These are phyloP conservation scores for Galeruca laticollis DNA, from an alignment of 2,888 invertebrate species.

Conservation along the genomic window DNA sequence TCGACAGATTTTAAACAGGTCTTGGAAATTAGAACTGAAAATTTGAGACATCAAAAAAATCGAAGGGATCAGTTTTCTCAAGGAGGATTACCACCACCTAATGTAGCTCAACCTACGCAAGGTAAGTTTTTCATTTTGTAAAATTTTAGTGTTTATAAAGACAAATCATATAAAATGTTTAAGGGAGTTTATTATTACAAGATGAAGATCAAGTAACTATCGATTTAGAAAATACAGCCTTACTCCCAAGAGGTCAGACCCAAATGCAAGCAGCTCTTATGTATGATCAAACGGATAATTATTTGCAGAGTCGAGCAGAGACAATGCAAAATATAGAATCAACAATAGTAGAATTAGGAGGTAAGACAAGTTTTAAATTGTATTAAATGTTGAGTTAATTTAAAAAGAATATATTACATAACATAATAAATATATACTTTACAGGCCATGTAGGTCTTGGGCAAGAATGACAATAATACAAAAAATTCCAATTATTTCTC, in stretches of 20 bases:
- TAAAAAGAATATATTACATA: too few species aligned
- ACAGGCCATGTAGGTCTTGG: too few species aligned
- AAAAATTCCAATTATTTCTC: too few species aligned
- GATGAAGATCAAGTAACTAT: slow-evolving; percentile 84
- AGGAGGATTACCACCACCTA: slow-evolving; percentile 74
- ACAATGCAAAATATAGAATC: slow-evolving; percentile 99
- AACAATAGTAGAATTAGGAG: slow-evolving; percentile 98
- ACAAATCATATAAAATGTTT: slow-evolving; percentile 34
- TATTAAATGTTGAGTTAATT: too few species aligned
- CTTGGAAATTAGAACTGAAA: slow-evolving; percentile 97
- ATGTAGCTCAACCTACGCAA: slow-evolving; percentile 64
- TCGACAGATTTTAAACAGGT: slow-evolving; percentile 98
- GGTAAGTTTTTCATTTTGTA: too few species aligned
- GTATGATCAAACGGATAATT: slow-evolving; percentile 89
- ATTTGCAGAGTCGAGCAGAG: slow-evolving; percentile 92
- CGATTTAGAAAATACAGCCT: slow-evolving; percentile 78
- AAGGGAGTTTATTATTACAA: slow-evolving; percentile 66
- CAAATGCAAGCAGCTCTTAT: slow-evolving; percentile 78
- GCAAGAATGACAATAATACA: too few species aligned
- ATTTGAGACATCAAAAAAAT: slow-evolving; percentile 93
- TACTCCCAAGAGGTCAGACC: slow-evolving; percentile 63
- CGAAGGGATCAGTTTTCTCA: slow-evolving; percentile 93
- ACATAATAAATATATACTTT: too few species aligned
- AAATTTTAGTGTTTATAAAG: slow-evolving; percentile 20
- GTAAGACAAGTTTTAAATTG: not conserved